Conservation (phyloP, 2,113 vertebrate genomes). For the Cephalopholis sonnerati region DNA sequence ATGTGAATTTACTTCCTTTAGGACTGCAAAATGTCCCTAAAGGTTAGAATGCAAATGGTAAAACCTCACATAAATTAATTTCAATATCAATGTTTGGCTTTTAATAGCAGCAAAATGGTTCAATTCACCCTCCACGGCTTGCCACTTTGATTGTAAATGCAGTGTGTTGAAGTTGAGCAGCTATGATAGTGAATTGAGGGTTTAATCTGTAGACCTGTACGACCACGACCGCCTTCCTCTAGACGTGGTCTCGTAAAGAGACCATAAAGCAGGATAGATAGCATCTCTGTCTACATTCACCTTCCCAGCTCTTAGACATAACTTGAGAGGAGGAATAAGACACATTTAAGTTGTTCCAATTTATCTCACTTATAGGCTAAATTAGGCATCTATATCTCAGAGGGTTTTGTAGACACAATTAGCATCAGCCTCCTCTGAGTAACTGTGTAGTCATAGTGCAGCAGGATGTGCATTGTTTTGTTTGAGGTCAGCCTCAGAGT, state of each 20-base stretch:
- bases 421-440: conserved; percentile 44
- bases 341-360: conserved; percentile 33
- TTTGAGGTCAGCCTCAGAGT: conserved; percentile 23
- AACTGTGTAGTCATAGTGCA: conserved; percentile 47
- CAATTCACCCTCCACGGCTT: conserved; percentile 77
- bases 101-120: conserved; percentile 92
- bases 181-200: conserved; percentile 75
- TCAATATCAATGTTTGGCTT: conserved; percentile 77
- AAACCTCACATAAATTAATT: conserved; percentile 79
- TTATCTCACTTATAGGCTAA: conserved; percentile 13
- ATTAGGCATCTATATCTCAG: conserved; percentile 44
- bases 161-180: conserved; percentile 67
- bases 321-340: conserved; percentile 40
- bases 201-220: conserved; percentile 86
- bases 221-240: conserved; percentile 88
- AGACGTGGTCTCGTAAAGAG: conserved; percentile 69
- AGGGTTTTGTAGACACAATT: conserved; percentile 51
- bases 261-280: conserved; percentile 54
- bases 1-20: neutral
- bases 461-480: conserved; percentile 56
- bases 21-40: neutral
- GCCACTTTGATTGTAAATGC: conserved; percentile 70
- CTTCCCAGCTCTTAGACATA: conserved; percentile 65
- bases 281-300: conserved; percentile 78
- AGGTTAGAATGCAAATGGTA: conserved; percentile 73